Conservation (phyloP, 92 coral and sea anemone species). For the Zoanthus gigantus region DNA sequence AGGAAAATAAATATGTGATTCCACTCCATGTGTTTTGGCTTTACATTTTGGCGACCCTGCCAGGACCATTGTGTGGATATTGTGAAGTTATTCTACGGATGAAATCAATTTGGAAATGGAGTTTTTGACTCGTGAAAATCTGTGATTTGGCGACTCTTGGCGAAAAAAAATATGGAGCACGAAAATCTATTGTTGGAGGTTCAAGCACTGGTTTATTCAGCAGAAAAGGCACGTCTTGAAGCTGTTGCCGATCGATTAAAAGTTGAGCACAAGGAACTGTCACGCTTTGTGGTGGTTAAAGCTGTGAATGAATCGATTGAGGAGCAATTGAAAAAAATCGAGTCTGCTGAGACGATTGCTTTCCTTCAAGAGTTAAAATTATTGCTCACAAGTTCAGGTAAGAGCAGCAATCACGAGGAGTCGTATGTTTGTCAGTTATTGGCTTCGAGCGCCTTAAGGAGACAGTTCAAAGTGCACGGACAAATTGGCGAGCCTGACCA, state of each 20-base stretch:
- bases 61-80: neutral
- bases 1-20: neutral
- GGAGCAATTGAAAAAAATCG: constrained; percentile 1
- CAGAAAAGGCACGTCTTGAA: neutral
- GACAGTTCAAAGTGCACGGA: constrained; percentile 66
- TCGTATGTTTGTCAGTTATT: constrained; percentile 27
- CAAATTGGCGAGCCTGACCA: constrained; percentile 76
- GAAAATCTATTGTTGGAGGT: constrained; percentile 17
- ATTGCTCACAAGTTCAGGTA: constrained; percentile 25
- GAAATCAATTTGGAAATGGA: constrained; percentile 1
- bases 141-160: constrained; percentile 4
- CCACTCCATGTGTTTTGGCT: neutral
- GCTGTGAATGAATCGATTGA: constrained; percentile 1
- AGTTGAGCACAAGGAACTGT: constrained; percentile 25
- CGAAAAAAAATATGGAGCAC: neutral
- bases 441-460: constrained; percentile 46
- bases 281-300: constrained; percentile 1
- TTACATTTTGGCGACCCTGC: constrained; percentile 44
- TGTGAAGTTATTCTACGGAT: neutral
- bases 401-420: constrained; percentile 8
- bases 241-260: constrained; percentile 10
- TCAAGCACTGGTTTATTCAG: constrained; percentile 1
- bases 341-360: neutral
- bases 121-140: neutral
- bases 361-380: constrained; percentile 30